phyloP scores from a whole-genome alignment of 2,797 vertebrate genomes.

The Oryzias sinensis region DNA sequence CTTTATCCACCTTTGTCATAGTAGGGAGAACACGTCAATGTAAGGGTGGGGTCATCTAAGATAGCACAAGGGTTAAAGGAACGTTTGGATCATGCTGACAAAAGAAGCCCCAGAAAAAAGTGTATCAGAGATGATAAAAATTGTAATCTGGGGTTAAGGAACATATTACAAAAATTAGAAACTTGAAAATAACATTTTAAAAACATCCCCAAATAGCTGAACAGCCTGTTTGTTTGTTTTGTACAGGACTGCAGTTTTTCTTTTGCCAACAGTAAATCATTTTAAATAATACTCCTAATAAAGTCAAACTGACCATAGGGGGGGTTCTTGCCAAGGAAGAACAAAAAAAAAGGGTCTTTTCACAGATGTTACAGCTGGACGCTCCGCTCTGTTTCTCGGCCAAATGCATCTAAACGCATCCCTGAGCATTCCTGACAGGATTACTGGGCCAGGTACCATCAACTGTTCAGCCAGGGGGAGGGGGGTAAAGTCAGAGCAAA shows the following conservation, averaged over 20 bases:
- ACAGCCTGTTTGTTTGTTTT: no score
- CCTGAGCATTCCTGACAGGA: slow-evolving; percentile 67
- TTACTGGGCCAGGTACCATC: slow-evolving; percentile 63
- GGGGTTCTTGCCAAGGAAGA: neutral
- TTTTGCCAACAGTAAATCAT: neutral
- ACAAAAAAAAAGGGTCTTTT: neutral
- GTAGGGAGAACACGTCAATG: no score
- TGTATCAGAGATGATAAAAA: no score
- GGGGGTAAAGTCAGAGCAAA: slow-evolving; percentile 24
- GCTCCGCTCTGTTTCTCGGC: slow-evolving; percentile 38
- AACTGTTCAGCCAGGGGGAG: slow-evolving; percentile 25
- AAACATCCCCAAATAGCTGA: no score
- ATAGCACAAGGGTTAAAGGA: no score
- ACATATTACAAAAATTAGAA: no score
- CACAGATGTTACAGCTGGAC: slow-evolving; percentile 53
- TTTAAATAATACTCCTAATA: neutral
- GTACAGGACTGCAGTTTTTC: neutral
- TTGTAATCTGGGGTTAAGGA: no score
- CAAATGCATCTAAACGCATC: slow-evolving; percentile 59
- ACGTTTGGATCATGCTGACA: no score
- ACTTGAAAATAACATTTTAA: no score
- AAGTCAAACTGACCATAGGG: slow-evolving; percentile 22
- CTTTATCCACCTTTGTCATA: no score
- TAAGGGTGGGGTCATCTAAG: no score
- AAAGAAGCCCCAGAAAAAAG: no score